Conservation (phyloP, 2,113 vertebrate genomes). For the Pseudonaja textilis region DNA sequence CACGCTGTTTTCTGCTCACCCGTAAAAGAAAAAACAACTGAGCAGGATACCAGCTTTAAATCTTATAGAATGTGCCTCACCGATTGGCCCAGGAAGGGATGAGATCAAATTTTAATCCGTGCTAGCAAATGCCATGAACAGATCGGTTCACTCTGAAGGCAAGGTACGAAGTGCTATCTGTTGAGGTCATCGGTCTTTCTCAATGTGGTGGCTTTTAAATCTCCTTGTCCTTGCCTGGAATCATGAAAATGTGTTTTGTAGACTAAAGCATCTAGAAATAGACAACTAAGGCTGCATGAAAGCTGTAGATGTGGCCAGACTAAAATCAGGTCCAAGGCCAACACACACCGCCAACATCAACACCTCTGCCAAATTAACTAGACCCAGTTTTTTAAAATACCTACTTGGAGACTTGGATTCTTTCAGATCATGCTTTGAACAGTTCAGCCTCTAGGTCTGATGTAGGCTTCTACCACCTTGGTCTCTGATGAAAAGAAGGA, state of each 20-base stretch:
- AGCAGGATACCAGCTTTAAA: slow-evolving; percentile 1
- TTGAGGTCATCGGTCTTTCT: background rate
- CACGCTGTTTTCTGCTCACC: slow-evolving; percentile 32
- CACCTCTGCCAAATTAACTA: background rate
- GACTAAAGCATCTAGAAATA: background rate
- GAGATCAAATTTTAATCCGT: background rate
- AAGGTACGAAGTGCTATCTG: background rate
- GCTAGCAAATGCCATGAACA: background rate
- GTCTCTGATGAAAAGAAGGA: background rate
- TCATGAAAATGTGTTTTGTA: background rate
- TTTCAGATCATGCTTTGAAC: background rate
- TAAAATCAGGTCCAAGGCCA: background rate
- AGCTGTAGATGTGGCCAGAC: background rate
- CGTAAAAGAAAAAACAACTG: slow-evolving; percentile 44
- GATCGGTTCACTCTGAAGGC: background rate
- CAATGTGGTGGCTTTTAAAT: background rate
- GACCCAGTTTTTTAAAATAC: background rate
- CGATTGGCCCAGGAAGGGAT: background rate
- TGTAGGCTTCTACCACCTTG: background rate
- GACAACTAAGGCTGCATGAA: background rate
- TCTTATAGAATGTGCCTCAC: slow-evolving; percentile 39
- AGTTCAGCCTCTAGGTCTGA: background rate
- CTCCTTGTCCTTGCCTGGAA: background rate
- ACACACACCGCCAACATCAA: background rate
- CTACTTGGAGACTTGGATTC: background rate